Evolutionary conservation across 2,888 invertebrate species (phyloP), one percentile per base, ranked within the genome.

Genomic region (Cheilosia variabilis): DNA sequence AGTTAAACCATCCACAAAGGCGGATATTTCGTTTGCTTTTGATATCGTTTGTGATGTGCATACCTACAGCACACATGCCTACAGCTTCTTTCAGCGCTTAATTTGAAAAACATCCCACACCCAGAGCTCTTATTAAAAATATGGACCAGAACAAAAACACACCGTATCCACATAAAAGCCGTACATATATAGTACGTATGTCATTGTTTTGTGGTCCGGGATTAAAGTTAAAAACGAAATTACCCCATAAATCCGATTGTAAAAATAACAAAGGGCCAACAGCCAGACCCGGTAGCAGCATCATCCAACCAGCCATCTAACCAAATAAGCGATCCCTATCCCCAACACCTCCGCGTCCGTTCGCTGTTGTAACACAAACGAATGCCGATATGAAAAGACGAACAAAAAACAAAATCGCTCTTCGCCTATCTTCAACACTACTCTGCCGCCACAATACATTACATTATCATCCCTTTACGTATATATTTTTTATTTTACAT

Each of bases 241-340:
- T 84, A 84, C 84, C 84, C 79, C 84, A 84, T 84, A 84, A 84
- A 84, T 84, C 84, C 75, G 75, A 84, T 84, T 84, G 84, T 84
- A 71, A 84, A 52, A 84, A 84, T 79, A 84, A 84, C 84, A 84
- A 84, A 79, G 75, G 75, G 47, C 79, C 66, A 83, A 77, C 79
- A 77, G 53, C 65, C 24, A 66, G 34, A 58, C n/a, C 27, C 45
- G 58, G 45, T n/a, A 41, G 58, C 71, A 66, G 37, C 72, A 82
- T 65, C 76, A 60, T 66, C 72, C 68, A 78, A 68, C 71, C 68
- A 78, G 62, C 71, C 77, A 75, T 79, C 83, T 84, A 84, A 84
- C 84, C 73, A 75, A 84, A 83, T 79, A 79, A 79, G 84, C 75
- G 79, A 69, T 34, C 63, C 41, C 68, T 52, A 34, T 31, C 24